Evolutionary conservation across 1,140 invertebrate species (phyloP).

Genomic region (Zophobas atratus): DNA sequence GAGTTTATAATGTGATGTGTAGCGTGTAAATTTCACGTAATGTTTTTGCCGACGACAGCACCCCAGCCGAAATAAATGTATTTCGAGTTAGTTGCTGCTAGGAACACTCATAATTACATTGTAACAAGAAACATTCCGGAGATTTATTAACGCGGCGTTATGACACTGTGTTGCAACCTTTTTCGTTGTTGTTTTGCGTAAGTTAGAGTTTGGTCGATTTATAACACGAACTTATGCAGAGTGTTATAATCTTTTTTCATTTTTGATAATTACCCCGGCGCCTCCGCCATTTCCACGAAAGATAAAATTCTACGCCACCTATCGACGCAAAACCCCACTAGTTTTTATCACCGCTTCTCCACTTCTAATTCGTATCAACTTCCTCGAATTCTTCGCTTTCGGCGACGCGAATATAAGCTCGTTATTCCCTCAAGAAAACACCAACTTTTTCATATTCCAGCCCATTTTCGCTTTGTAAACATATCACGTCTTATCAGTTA

Average conservation of each 20-base stretch:
- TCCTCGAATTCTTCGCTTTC: neutral
- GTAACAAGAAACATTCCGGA: constrained; percentile 11
- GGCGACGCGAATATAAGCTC: neutral
- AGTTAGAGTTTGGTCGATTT: neutral
- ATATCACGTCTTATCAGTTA: constrained; percentile 37
- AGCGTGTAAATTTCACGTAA: too few relatives aligned
- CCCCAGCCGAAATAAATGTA: constrained; percentile 7
- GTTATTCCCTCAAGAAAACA: neutral
- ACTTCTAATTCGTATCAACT: too few relatives aligned
- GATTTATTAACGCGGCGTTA: constrained; percentile 5
- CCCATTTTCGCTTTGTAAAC: constrained; percentile 31
- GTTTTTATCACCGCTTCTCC: too few relatives aligned
- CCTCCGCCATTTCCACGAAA: too few relatives aligned
- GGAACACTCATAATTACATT: constrained; percentile 15
- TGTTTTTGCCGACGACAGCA: too few relatives aligned
- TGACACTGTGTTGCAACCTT: constrained; percentile 3
- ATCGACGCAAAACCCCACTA: too few relatives aligned
- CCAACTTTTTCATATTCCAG: constrained; percentile 1
- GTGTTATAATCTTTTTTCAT: too few relatives aligned
- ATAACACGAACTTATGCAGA: too few relatives aligned
- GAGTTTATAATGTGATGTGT: too few relatives aligned
- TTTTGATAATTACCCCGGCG: too few relatives aligned
- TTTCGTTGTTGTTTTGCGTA: neutral
- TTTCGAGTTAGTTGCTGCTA: constrained; percentile 16
- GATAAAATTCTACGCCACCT: too few relatives aligned